Percentiles rank a stretch among this genome's conserved stretches.
Evolutionary conservation across 2,113 vertebrate species (phyloP).

Genomic region (Haemorhous mexicanus): DNA sequence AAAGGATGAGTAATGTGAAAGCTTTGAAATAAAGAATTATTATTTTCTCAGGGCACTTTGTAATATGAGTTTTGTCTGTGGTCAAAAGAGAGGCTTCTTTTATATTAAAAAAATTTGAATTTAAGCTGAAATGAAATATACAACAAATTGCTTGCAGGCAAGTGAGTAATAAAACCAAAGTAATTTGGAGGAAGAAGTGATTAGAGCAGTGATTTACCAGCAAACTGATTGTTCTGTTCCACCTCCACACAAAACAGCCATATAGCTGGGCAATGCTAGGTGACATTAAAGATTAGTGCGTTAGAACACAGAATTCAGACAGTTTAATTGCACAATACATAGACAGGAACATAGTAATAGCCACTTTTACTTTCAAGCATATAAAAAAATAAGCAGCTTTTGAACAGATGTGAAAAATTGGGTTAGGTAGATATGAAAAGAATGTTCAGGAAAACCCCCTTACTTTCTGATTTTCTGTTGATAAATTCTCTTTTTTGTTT

Average conservation of each 20-base stretch:
- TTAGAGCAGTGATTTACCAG: not conserved
- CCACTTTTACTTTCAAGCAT: not conserved
- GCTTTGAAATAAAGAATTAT: not conserved
- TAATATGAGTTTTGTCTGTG: not conserved
- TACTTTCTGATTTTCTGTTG: not conserved
- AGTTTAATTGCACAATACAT: not conserved
- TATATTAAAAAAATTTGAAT: not conserved
- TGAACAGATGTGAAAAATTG: not conserved
- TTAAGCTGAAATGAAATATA: not conserved
- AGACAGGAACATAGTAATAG: not conserved
- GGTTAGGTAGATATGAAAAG: not conserved
- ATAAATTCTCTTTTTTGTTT: not conserved
- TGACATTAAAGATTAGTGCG: not conserved
- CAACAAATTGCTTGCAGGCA: not conserved
- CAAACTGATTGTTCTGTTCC: not conserved
- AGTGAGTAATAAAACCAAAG: not conserved
- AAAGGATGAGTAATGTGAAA: not conserved
- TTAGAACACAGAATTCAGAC: not conserved
- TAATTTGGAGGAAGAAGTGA: not conserved
- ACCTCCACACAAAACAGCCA: not conserved
- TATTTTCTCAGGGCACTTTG: not conserved
- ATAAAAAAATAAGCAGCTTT: not conserved
- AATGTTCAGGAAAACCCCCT: not conserved
- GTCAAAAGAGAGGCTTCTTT: not conserved
- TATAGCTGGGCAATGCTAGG: not conserved